Percentiles rank a stretch among this genome's conserved stretches.
Evolutionary conservation across 1,140 invertebrate genomes (phyloP).

Genomic region (Gonioctena quinquepunctata): DNA sequence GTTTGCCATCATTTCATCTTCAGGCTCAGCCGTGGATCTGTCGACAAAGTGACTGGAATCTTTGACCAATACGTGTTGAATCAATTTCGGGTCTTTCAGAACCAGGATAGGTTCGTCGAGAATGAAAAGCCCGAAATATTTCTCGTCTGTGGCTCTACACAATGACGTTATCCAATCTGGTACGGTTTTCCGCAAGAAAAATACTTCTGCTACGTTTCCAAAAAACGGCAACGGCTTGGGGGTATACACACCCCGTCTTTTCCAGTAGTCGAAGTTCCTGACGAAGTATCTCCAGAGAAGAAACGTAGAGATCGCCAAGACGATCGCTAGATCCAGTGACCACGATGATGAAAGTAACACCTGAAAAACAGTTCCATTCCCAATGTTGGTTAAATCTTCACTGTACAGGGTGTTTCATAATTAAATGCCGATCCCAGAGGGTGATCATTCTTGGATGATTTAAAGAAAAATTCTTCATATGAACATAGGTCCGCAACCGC

Average conservation of each 20-base stretch:
- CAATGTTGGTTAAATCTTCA: too few relatives aligned
- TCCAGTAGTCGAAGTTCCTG: slow-evolving; percentile 53
- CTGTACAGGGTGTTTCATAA: too few relatives aligned
- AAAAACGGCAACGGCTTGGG: slow-evolving; percentile 48
- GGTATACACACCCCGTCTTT: slow-evolving; percentile 50
- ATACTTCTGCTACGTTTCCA: slow-evolving; percentile 45
- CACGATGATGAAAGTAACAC: slow-evolving; percentile 11
- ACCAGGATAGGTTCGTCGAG: slow-evolving; percentile 46
- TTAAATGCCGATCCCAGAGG: too few relatives aligned
- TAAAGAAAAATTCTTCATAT: too few relatives aligned
- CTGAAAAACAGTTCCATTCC: too few relatives aligned
- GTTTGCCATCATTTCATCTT: slow-evolving; percentile 19
- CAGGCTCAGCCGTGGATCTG: slow-evolving; percentile 22
- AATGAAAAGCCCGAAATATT: slow-evolving; percentile 51
- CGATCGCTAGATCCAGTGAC: not conserved
- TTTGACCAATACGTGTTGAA: slow-evolving; percentile 60
- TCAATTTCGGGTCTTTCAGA: slow-evolving; percentile 59
- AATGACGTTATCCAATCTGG: slow-evolving; percentile 36
- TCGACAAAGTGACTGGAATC: slow-evolving; percentile 64
- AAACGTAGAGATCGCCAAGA: not conserved
- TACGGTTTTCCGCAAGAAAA: slow-evolving; percentile 36
- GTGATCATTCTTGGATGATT: too few relatives aligned
- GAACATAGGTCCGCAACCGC: too few relatives aligned
- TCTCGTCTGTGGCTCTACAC: slow-evolving; percentile 37
- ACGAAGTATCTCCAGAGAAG: not conserved